phyloP scores from a whole-genome alignment of 2,113 vertebrate genomes.

The Sander lucioperca region DNA sequence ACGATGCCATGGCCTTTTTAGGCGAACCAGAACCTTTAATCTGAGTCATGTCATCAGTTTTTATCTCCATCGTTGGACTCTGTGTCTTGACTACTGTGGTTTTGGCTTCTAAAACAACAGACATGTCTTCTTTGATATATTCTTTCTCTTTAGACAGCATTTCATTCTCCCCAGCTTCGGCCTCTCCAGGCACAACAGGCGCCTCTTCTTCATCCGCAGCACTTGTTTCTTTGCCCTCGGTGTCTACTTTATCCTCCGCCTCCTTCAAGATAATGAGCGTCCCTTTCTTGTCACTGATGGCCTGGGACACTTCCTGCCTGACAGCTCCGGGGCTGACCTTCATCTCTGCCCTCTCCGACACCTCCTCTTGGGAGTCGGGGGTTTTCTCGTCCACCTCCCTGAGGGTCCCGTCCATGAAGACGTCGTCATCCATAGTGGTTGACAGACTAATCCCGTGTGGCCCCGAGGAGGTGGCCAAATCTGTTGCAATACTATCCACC shows the following conservation, averaged over 20 bases:
- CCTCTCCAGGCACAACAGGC: conserved; percentile 9
- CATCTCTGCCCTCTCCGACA: conserved; percentile 83
- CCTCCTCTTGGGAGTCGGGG: conserved; percentile 88
- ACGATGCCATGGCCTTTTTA: conserved; percentile 78
- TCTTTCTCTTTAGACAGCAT: conserved; percentile 20
- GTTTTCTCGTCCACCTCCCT: conserved; percentile 86
- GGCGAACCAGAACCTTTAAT: conserved; percentile 66
- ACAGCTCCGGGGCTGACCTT: conserved; percentile 79
- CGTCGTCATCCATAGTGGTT: conserved; percentile 87
- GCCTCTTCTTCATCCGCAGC: conserved; percentile 23
- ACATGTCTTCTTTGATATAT: conserved; percentile 28
- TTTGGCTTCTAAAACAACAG: conserved; percentile 8
- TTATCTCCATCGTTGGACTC: conserved; percentile 58
- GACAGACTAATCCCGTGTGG: conserved; percentile 82
- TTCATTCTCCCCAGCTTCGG: neutral
- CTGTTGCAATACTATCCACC: conserved; percentile 87
- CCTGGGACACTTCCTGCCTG: conserved; percentile 88
- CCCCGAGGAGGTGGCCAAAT: conserved; percentile 83
- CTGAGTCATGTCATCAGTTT: conserved; percentile 38
- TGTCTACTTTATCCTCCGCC: conserved; percentile 53
- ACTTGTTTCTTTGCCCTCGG: conserved; percentile 41
- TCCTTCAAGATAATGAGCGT: conserved; percentile 82
- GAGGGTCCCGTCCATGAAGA: conserved; percentile 85
- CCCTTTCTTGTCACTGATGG: conserved; percentile 80
- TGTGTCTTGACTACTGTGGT: conserved; percentile 8